Conservation (phyloP, 2,113 vertebrate genomes). For the Gobio gobio region DNA sequence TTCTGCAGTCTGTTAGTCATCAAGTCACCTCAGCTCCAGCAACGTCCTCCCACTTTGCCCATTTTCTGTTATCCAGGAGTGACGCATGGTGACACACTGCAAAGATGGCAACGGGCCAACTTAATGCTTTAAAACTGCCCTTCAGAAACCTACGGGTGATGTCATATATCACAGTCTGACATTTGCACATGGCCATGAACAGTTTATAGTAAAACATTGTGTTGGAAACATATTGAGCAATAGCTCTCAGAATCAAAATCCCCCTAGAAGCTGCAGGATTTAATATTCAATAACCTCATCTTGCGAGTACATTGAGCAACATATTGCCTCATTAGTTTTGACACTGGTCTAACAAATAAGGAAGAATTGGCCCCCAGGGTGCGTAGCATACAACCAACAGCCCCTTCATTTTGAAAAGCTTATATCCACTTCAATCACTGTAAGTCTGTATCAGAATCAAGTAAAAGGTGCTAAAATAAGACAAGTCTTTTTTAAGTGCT, state of each 20-base stretch:
- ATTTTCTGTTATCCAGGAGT: too few relatives aligned
- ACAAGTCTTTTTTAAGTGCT: not conserved
- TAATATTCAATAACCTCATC: conserved; percentile 4
- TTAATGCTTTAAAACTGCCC: too few relatives aligned
- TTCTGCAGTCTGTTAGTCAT: too few relatives aligned
- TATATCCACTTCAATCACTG: conserved; percentile 16
- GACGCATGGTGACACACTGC: too few relatives aligned
- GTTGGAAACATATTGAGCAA: not conserved
- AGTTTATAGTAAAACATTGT: not conserved
- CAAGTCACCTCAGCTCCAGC: too few relatives aligned
- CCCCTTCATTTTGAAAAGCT: not conserved
- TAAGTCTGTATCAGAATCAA: conserved; percentile 16
- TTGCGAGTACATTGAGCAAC: not conserved
- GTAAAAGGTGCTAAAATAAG: conserved; percentile 3
- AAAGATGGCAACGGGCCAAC: too few relatives aligned
- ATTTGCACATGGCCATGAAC: not conserved
- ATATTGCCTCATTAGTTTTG: conserved; percentile 28
- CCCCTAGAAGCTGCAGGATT: not conserved
- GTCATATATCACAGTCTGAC: not conserved
- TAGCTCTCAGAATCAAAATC: not conserved
- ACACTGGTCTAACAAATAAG: conserved; percentile 17
- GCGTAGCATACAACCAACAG: not conserved
- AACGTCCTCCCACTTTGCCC: too few relatives aligned
- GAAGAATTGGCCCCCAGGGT: not conserved
- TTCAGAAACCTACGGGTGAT: too few relatives aligned